Conservation (phyloP, 2,888 invertebrate genomes). For the Horisme vitalbata region DNA sequence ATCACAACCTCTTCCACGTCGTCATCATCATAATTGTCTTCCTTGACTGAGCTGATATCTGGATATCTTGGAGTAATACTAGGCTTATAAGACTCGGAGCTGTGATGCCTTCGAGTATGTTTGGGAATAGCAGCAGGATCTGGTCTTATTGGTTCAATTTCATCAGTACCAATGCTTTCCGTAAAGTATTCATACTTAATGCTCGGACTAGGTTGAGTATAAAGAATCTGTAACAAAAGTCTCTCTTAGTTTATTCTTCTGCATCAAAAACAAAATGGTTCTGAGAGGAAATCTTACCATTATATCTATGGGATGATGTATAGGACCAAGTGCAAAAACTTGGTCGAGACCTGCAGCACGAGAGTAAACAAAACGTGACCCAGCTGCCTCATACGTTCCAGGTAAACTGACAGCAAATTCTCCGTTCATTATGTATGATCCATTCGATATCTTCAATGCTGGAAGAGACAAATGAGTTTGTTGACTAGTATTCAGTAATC, state of each 20-base stretch:
- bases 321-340: conserved; percentile 90
- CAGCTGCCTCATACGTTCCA: conserved; percentile 90
- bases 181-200: conserved; percentile 94
- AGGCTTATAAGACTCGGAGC: conserved; percentile 51
- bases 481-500: conserved; percentile 14
- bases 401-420: conserved; percentile 89
- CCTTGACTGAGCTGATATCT: conserved; percentile 45
- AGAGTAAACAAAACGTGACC: conserved; percentile 90
- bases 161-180: conserved; percentile 82
- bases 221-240: conserved; percentile 85
- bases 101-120: conserved; percentile 67
- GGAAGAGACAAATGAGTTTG: conserved; percentile 46
- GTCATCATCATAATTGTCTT: conserved; percentile 42
- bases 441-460: conserved; percentile 91
- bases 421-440: conserved; percentile 92
- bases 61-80: conserved; percentile 40
- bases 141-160: conserved; percentile 53
- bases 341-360: conserved; percentile 89
- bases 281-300: conserved; percentile 83
- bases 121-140: conserved; percentile 56
- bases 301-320: conserved; percentile 89
- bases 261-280: not conserved
- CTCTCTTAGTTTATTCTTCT: not conserved
- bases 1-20: conserved; percentile 62
- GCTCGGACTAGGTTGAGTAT: conserved; percentile 92